Evolutionary conservation across 1,140 invertebrate species (phyloP).

Genomic region (Aphelinus atriplicis): DNA sequence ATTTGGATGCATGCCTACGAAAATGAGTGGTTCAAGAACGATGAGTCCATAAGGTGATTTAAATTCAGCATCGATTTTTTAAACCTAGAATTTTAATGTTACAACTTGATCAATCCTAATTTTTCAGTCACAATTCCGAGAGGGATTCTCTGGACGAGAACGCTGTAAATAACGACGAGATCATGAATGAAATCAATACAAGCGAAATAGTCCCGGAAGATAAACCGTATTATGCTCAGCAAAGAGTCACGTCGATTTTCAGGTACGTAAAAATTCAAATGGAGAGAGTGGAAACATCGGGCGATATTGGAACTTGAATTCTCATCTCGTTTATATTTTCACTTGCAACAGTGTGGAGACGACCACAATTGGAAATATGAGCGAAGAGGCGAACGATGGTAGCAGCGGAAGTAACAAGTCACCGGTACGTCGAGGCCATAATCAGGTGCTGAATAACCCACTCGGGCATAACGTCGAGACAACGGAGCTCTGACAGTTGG

Average conservation of each 20-base stretch:
- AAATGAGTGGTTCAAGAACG: constrained; percentile 93
- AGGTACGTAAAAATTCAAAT: constrained; percentile 49
- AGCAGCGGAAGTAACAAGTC: constrained; percentile 58
- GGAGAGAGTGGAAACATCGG: too few species aligned
- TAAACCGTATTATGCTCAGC: constrained; percentile 74
- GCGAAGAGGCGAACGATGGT: constrained; percentile 61
- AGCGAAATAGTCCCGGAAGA: constrained; percentile 64
- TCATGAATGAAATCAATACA: constrained; percentile 68
- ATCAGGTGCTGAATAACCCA: constrained; percentile 67
- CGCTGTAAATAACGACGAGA: constrained; percentile 74
- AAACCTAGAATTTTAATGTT: background rate
- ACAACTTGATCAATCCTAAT: constrained; percentile 37
- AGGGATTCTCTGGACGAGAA: constrained; percentile 90
- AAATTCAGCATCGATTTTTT: background rate
- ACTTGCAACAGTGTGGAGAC: constrained; percentile 22
- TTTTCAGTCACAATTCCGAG: constrained; percentile 76
- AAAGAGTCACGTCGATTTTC: constrained; percentile 61
- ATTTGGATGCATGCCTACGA: constrained; percentile 95
- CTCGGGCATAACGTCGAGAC: constrained; percentile 85
- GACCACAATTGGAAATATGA: constrained; percentile 51
- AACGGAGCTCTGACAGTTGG: constrained; percentile 74
- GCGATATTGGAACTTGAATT: too few species aligned
- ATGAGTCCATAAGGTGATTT: constrained; percentile 78
- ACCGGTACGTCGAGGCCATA: constrained; percentile 64
- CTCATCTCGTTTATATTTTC: too few species aligned